phyloP scores from a whole-genome alignment of 2,797 vertebrate genomes.

The Chelonia mydas region DNA sequence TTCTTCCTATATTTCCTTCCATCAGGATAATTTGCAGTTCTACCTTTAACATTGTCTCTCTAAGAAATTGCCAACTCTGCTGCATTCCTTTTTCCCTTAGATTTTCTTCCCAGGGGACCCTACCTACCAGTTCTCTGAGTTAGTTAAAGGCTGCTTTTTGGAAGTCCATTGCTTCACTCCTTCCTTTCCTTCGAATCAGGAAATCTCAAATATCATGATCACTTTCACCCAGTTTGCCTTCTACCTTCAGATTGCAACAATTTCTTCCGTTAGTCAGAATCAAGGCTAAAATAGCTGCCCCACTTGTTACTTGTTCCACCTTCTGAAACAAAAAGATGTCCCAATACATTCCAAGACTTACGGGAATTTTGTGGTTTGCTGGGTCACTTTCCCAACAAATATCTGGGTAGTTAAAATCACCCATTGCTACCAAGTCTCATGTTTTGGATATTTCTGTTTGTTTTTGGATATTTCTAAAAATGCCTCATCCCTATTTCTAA shows the following conservation, averaged over 20 bases:
- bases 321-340: neutral
- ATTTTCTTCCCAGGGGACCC: neutral
- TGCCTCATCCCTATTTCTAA: neutral
- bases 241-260: neutral
- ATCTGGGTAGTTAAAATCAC: neutral
- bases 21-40: neutral
- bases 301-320: neutral
- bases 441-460: neutral
- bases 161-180: neutral
- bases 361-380: neutral
- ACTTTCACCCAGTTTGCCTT: neutral
- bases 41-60: neutral
- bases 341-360: neutral
- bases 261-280: neutral
- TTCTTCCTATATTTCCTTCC: neutral
- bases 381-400: neutral
- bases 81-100: neutral
- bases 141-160: neutral
- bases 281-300: neutral
- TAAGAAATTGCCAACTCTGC: neutral
- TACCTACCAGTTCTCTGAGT: neutral
- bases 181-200: neutral
- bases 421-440: neutral
- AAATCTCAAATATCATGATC: neutral
- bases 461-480: neutral